Evolutionary conservation across 1,140 invertebrate genomes (phyloP).

Genomic region (Drosophila cardini): DNA sequence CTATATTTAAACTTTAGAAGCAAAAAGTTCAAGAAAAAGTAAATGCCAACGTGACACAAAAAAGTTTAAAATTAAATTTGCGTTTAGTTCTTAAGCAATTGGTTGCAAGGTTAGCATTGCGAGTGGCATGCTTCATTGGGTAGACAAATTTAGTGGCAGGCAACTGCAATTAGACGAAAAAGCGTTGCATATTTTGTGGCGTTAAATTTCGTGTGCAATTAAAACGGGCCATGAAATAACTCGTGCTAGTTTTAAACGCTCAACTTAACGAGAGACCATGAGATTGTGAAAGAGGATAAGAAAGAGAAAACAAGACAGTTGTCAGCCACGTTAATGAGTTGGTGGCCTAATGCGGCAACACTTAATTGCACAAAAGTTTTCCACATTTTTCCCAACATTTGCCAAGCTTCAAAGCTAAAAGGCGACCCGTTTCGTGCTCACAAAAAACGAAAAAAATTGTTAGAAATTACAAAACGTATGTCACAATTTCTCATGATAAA

Average conservation of each 20-base stretch:
- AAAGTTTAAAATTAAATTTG: constrained; percentile 67
- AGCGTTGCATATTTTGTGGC: constrained; percentile 64
- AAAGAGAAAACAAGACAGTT: neutral
- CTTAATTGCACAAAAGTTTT: constrained; percentile 21
- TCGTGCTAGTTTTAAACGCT: constrained; percentile 20
- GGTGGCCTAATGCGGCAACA: constrained; percentile 19
- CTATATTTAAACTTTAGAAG: too few species aligned
- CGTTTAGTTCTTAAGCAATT: constrained; percentile 36
- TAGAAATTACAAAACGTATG: neutral
- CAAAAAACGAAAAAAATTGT: neutral
- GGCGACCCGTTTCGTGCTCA: too few species aligned
- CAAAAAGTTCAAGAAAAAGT: constrained; percentile 27
- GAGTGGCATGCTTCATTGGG: constrained; percentile 63
- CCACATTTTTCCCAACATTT: too few species aligned
- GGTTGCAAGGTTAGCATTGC: neutral
- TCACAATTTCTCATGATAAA: neutral
- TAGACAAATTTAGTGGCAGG: constrained; percentile 54
- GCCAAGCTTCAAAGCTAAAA: too few species aligned
- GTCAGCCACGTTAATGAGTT: constrained; percentile 51
- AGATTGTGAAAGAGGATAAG: too few species aligned
- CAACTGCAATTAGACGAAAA: constrained; percentile 67
- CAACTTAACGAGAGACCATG: neutral
- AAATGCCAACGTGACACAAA: constrained; percentile 60
- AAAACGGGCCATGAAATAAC: constrained; percentile 61
- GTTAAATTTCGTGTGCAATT: constrained; percentile 60